Base-by-base conservation (phyloP, 2,888 invertebrate genomes). In the Archips crataeganus region DNA sequence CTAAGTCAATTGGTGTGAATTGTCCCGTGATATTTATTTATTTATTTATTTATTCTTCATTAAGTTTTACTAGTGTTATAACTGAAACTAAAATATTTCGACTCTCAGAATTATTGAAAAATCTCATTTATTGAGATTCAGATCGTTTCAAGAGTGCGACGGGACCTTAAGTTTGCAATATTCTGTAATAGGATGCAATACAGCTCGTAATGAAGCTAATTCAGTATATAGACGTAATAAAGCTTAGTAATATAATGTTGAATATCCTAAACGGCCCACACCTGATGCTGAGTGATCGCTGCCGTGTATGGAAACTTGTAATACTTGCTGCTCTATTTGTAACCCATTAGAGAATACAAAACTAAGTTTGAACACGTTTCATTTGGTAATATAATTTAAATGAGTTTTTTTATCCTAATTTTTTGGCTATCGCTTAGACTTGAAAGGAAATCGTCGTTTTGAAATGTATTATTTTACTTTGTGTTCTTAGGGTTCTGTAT, bases 281-380 rank as follows among this genome's bases (percentile, higher is more conserved):
- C 74, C 69, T 74, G 60, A 74, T 60, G 49, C 45, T 69, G 60
- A 73, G 60, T 42, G 74, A 74, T 70, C 34, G 57, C 68, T 42
- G 45, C 74, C 65, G 36, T 45, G 69, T 70, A 70, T 34, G 74
- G 74, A 74, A 74, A 70, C 74, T 74, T 51, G 74, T 39, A 60
- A 42, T 45, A 57, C 42, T 59, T 39, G 51, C 49, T 39, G 66
- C 60, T 65, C 60, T 64, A 74, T 74, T 74, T 70, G 70, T 74
- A 62, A 8, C 34, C 65, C 60, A 74, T 74, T 74, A 65, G 65
- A 67, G 61, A 42, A 74, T 49, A 70, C 69, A 36, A 65, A 36
- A 62, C 42, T 42, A 39, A 39, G 42, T 61, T 34, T 42, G 15
- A 61, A 42, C 61, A 23, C 9, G 23, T 65, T 51, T 51, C 2